These are phyloP conservation scores for Machimus rusticus DNA, from an alignment of 2,888 invertebrate species.

Conservation along the genomic window DNA sequence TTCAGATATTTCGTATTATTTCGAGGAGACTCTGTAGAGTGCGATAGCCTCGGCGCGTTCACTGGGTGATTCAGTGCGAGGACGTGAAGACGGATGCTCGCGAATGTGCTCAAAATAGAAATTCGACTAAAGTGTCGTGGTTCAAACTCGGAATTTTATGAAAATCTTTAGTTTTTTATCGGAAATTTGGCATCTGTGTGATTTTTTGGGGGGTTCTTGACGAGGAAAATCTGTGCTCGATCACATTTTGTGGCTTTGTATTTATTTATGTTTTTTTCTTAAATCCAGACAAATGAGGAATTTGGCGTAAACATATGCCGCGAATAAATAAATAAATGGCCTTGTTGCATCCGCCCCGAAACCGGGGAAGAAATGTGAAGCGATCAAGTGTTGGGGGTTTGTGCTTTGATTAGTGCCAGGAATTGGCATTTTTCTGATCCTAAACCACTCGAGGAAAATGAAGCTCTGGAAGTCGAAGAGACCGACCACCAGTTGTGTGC, in stretches of 20 bases:
- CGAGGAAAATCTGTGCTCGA: not conserved
- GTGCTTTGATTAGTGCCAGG: not conserved
- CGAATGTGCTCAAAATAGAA: slow-evolving; percentile 42
- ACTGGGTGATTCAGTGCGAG: slow-evolving; percentile 27
- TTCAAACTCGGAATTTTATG: slow-evolving; percentile 24
- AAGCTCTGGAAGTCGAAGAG: slow-evolving; percentile 64
- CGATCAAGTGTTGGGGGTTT: not conserved
- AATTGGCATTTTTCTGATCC: not conserved
- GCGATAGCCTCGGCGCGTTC: slow-evolving; percentile 11
- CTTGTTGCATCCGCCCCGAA: not conserved
- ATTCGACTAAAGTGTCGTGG: slow-evolving; percentile 24
- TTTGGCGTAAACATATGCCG: not conserved
- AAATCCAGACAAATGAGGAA: not conserved
- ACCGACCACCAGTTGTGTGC: slow-evolving; percentile 60
- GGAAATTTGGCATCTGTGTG: slow-evolving; percentile 31
- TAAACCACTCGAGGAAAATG: slow-evolving; percentile 52
- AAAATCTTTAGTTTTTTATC: not conserved
- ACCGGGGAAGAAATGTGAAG: not conserved
- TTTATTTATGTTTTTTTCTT: not conserved
- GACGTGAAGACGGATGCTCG: slow-evolving; percentile 26
- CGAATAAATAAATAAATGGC: slow-evolving; percentile 21
- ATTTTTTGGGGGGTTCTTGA: not conserved
- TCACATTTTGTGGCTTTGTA: not conserved
- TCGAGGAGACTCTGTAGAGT: slow-evolving; percentile 7
- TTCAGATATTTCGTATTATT: slow-evolving; percentile 19